phyloP scores from a whole-genome alignment of 1,140 invertebrate species.

The Papilio polyxenes region DNA sequence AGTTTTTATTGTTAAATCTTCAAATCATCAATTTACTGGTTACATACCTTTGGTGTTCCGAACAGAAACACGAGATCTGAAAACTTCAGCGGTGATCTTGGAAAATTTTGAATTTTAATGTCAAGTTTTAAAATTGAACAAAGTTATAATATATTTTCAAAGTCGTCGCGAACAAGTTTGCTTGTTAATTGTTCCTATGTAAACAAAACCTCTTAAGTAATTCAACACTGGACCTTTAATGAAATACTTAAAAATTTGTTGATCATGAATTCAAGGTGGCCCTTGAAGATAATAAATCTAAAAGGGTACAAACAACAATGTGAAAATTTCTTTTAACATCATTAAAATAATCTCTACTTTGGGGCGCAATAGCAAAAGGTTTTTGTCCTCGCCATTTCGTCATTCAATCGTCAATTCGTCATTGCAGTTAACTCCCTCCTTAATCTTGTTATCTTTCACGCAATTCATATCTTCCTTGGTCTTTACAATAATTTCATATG shows the following conservation, averaged over 20 bases:
- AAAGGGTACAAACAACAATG: neutral
- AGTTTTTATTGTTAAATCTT: too few species aligned
- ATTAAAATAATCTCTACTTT: too few species aligned
- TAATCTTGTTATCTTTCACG: too few species aligned
- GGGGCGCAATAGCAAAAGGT: too few species aligned
- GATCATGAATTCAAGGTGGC: neutral
- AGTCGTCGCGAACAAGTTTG: neutral
- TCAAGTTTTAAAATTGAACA: neutral
- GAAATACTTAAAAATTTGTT: neutral
- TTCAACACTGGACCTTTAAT: neutral
- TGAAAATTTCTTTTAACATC: neutral
- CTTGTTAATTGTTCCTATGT: slow-evolving; percentile 20
- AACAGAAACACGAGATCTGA: neutral
- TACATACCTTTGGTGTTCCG: neutral
- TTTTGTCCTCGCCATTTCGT: too few species aligned
- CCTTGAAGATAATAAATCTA: neutral
- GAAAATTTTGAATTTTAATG: neutral
- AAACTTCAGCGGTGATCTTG: neutral
- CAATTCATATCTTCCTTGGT: too few species aligned
- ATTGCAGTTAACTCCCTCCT: too few species aligned
- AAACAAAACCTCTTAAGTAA: slow-evolving; percentile 27
- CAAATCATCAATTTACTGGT: neutral
- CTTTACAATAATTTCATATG: neutral
- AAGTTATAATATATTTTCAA: slow-evolving; percentile 25
- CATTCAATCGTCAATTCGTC: too few species aligned